These are phyloP conservation scores for Artemia sinica DNA, from an alignment of 2,888 invertebrate genomes.

Conservation along the genomic window DNA sequence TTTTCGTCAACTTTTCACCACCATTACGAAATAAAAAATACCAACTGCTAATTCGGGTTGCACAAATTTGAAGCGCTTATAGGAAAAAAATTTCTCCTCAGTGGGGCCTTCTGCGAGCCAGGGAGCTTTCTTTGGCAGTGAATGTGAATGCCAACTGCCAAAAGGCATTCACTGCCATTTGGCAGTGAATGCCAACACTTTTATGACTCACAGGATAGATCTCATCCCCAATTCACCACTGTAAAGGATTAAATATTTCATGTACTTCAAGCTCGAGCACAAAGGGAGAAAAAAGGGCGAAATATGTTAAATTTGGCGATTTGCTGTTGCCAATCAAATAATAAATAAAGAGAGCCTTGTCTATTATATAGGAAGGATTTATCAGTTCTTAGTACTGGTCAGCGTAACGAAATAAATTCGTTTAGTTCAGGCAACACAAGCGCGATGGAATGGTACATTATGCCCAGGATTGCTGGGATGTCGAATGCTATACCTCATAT, in stretches of 20 bases:
- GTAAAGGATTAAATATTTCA: conserved; percentile 56
- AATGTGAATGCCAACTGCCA: too few relatives aligned
- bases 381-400: conserved; percentile 62
- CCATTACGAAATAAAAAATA: too few relatives aligned
- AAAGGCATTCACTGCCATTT: too few relatives aligned
- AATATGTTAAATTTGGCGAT: conserved; percentile 59
- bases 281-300: conserved; percentile 87
- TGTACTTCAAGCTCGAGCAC: conserved; percentile 89
- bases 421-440: conserved; percentile 97
- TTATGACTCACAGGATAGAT: conserved; percentile 73
- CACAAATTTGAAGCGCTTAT: conserved; percentile 97
- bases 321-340: conserved; percentile 39
- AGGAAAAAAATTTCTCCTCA: conserved; percentile 98
- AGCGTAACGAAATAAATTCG: conserved; percentile 71
- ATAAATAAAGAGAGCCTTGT: conserved; percentile 94
- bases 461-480: conserved; percentile 99
- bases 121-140: conserved; percentile 98
- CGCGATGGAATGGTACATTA: conserved; percentile 99
- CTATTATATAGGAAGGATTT: conserved; percentile 92
- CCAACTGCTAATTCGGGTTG: too few relatives aligned
- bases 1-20: conserved; percentile 99
- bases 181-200: conserved; percentile 99
- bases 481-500: conserved; percentile 88
- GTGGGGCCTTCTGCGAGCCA: conserved; percentile 77
- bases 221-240: conserved; percentile 69